A percentile compares a stretch with the other conserved stretches of the same genome.
Conservation (phyloP, 2,113 vertebrate genomes). For the Tachysurus vachellii region DNA sequence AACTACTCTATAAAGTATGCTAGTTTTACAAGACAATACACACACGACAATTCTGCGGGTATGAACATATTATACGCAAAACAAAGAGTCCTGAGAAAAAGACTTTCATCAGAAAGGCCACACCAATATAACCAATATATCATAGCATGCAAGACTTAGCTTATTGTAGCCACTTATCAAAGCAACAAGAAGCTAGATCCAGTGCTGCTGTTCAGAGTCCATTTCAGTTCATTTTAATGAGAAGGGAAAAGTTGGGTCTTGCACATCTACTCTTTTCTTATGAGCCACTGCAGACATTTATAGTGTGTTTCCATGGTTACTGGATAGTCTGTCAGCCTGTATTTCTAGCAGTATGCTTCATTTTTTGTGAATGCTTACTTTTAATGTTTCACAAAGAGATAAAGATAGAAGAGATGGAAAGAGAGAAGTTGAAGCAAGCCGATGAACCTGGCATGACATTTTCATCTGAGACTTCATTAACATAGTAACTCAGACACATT, state of each 20-base stretch:
- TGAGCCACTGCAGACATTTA: slow-evolving; percentile 42
- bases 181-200: slow-evolving; percentile 1
- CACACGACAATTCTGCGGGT: neutral
- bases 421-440: neutral
- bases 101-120: neutral
- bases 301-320: slow-evolving; percentile 55
- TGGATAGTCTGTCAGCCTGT: slow-evolving; percentile 29
- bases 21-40: neutral
- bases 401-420: slow-evolving; percentile 16
- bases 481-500: slow-evolving; percentile 14
- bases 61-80: neutral
- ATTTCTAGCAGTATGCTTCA: slow-evolving; percentile 46
- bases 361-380: slow-evolving; percentile 42
- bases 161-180: slow-evolving; percentile 24
- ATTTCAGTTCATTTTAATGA: slow-evolving; percentile 39
- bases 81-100: neutral
- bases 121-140: neutral
- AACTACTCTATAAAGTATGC: neutral
- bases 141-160: neutral
- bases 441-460: slow-evolving; percentile 34
- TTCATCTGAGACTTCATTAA: slow-evolving; percentile 26
- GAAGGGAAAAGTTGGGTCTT: slow-evolving; percentile 45
- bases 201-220: neutral
- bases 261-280: slow-evolving; percentile 34
- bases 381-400: slow-evolving; percentile 39